Conservation (phyloP, 53 echinoderm and acorn worm genomes). For the Henricia sp. region DNA sequence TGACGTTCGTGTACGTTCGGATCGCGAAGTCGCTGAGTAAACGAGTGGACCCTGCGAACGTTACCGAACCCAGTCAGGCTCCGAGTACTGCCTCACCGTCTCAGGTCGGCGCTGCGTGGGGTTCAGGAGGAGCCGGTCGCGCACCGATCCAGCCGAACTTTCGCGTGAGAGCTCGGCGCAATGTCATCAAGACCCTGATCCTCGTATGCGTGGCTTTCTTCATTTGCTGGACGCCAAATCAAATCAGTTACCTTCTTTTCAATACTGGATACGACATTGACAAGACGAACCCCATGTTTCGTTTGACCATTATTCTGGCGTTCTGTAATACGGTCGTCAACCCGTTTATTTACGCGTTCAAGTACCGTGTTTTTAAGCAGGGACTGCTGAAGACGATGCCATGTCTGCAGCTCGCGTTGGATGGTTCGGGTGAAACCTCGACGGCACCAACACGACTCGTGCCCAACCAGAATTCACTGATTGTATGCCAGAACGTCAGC, state of each 20-base stretch:
- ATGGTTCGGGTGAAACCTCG: neutral
- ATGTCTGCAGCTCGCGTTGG: neutral
- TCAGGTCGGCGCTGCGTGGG: neutral
- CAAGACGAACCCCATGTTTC: slow-evolving; percentile 1
- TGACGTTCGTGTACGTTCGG: slow-evolving; percentile 24
- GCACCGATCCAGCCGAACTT: neutral
- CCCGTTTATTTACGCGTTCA: slow-evolving; percentile 38
- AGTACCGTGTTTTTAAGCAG: slow-evolving; percentile 4
- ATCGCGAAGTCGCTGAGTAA: neutral
- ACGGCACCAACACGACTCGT: neutral
- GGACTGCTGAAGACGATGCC: slow-evolving; percentile 3
- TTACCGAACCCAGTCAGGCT: neutral
- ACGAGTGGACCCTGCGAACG: neutral
- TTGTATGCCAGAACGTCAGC: too few species aligned
- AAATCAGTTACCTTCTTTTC: slow-evolving; percentile 36
- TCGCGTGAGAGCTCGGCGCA: slow-evolving; percentile 6
- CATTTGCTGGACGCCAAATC: slow-evolving; percentile 44
- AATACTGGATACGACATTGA: slow-evolving; percentile 24
- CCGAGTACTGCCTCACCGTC: neutral
- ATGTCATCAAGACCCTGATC: slow-evolving; percentile 42
- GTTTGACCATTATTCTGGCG: neutral
- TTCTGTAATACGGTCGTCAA: slow-evolving; percentile 47
- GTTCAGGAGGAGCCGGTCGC: neutral
- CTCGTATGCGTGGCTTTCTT: slow-evolving; percentile 17
- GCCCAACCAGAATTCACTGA: neutral